A percentile compares a stretch with the other conserved stretches of the same genome.
phyloP scores from a whole-genome alignment of 2,797 vertebrate genomes.

The Salmo trutta region DNA sequence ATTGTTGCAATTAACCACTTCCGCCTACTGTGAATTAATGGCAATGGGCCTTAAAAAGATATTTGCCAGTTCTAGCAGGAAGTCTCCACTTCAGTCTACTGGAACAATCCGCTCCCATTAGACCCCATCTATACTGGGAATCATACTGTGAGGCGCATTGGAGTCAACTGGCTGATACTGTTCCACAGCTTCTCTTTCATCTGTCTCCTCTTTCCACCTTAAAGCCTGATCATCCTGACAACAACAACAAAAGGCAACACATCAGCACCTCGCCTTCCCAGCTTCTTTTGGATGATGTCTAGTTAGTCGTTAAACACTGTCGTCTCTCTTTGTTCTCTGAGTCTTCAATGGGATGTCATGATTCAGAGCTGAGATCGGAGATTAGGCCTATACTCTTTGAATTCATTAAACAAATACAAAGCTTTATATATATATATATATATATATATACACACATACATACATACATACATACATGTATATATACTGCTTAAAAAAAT shows the following conservation, averaged over 20 bases:
- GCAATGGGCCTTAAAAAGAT: neutral
- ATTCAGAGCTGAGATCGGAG: neutral
- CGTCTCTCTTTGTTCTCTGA: neutral
- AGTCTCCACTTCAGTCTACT: neutral
- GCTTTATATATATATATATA: too few relatives aligned
- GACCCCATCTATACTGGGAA: neutral
- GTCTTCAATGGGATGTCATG: neutral
- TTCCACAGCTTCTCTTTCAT: constrained; percentile 16
- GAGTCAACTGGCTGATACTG: neutral
- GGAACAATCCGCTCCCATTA: neutral
- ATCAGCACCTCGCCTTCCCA: neutral
- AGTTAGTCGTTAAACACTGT: neutral
- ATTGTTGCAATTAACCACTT: neutral
- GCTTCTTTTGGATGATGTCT: too few relatives aligned
- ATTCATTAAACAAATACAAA: too few relatives aligned
- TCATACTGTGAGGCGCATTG: neutral
- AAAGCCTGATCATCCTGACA: constrained; percentile 6
- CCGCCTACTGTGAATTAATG: neutral
- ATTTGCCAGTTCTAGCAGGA: neutral
- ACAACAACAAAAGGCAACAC: neutral
- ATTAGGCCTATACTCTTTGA: neutral
- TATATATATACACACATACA: too few relatives aligned
- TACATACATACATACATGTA: too few relatives aligned
- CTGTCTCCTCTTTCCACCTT: neutral
- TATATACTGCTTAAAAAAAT: too few relatives aligned